Evolutionary conservation across 2,797 vertebrate species (phyloP), one percentile per base, ranked within the genome.

Genomic region (Malacoraja senta): DNA sequence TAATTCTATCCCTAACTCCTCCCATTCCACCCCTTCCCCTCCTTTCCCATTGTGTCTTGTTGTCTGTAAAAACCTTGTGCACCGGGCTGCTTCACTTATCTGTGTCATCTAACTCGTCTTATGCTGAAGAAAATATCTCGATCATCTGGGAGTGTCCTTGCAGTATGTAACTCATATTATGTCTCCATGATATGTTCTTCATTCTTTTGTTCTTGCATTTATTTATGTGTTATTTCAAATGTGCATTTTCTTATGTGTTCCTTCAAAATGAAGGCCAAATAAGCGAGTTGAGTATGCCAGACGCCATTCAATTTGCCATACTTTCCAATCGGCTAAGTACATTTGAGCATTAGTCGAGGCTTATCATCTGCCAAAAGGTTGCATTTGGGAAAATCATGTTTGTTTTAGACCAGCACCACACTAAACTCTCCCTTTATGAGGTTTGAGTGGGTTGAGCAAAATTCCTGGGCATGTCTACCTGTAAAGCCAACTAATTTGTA

Each of bases 41-140:
- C 38, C 3, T 71, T 9, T 38, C 26, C 9, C 44, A 7, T 26
- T 26, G 24, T 17, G 35, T 92, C 94, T 95, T 95, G 93, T 95
- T 96, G 96, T 95, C 94, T 96, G 95, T 95, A 95, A 94, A 53
- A 94, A 96, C 96, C 96, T 96, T 97, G 97, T 97, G 95, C 96
- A 97, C 94, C 97, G 96, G 96, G 96, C 96, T 96, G 96, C 97
- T 97, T 96, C 95, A 96, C 96, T 97, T 97, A 96, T 97, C 81
- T 92, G 97, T 97, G 96, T 96, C 96, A 97, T 97, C 96, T 95
- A 93, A 94, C 94, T 95, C 94, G 94, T 94, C 94, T 94, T 95
- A 95, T 96, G 95, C 96, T 97, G 97, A 95, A 96, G 96, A 97
- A 96, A 96, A 96, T 96, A 94, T 96, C 97, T n/a, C 96, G 96